Evolutionary conservation across 2,113 vertebrate genomes (phyloP).

Genomic region (Thinocorus orbignyianus): DNA sequence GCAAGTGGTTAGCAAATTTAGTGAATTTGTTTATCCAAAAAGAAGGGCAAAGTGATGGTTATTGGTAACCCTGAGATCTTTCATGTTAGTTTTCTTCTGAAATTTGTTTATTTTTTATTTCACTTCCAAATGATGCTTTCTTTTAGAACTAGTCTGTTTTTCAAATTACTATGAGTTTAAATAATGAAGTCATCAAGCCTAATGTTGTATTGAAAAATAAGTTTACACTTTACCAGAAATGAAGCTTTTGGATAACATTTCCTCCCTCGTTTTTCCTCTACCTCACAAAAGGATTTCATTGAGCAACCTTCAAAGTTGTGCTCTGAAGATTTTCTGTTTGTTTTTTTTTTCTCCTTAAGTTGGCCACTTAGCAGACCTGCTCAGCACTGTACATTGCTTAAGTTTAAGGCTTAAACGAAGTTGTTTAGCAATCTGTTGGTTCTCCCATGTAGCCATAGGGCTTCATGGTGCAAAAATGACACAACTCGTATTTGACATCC

Average conservation of each 20-base stretch:
- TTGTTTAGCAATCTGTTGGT: not conserved
- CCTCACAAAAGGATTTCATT: not conserved
- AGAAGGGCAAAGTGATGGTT: not conserved
- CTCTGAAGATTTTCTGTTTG: not conserved
- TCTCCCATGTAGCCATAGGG: not conserved
- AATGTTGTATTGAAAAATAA: not conserved
- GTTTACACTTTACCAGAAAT: not conserved
- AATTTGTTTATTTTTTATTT: not conserved
- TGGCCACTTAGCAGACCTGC: not conserved
- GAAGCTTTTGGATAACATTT: not conserved
- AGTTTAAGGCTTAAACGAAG: not conserved
- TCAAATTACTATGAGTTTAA: not conserved
- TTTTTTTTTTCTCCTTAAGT: not conserved
- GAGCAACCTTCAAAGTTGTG: not conserved
- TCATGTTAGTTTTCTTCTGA: not conserved
- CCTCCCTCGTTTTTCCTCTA: rapidly evolving
- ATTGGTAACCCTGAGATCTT: not conserved
- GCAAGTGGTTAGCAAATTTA: not conserved
- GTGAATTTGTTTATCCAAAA: not conserved
- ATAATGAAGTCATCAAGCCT: not conserved
- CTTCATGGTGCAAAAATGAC: not conserved
- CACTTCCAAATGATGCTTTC: not conserved
- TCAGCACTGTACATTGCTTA: not conserved
- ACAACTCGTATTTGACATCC: not conserved
- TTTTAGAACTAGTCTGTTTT: not conserved